A percentile compares a stretch with the other conserved stretches of the same genome.
Evolutionary conservation across 37 sponge, comb jelly and placozoan genomes (phyloP).

Genomic region (Halisarca cf. caerulea): DNA sequence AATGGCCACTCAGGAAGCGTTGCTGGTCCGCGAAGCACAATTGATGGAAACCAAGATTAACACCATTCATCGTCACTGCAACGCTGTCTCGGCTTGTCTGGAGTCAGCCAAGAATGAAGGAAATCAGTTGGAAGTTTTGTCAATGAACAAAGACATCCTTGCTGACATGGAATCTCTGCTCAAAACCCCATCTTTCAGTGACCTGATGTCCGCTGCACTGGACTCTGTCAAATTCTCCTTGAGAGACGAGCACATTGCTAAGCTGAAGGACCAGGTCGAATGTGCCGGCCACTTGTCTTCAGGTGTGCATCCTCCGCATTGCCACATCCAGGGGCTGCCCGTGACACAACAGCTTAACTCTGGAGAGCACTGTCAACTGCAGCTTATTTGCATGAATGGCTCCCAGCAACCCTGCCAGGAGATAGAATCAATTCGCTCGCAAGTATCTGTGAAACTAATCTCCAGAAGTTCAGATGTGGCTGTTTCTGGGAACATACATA

Average conservation of each 20-base stretch:
- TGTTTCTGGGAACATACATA: not conserved
- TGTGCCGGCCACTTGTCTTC: not conserved
- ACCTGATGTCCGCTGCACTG: not conserved
- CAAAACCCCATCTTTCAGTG: not conserved
- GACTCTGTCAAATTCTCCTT: not conserved
- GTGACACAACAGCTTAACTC: not conserved
- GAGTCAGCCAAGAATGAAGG: not conserved
- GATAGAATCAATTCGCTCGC: not conserved
- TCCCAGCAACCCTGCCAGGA: slow-evolving; percentile 7
- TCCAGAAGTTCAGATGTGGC: not conserved
- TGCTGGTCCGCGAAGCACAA: not conserved
- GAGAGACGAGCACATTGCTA: not conserved
- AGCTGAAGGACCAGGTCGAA: not conserved
- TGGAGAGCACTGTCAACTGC: not conserved
- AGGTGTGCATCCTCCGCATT: not conserved
- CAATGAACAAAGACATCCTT: not conserved
- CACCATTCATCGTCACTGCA: not conserved
- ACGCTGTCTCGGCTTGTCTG: not conserved
- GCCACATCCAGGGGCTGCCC: slow-evolving; percentile 15
- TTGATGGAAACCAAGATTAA: not conserved
- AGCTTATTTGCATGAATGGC: slow-evolving; percentile 13
- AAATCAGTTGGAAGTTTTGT: not conserved
- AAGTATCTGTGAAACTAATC: not conserved
- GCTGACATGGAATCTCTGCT: not conserved
- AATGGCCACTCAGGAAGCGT: not conserved